These are phyloP conservation scores for Drosophila ogumai DNA, from an alignment of 1,140 invertebrate genomes.

Conservation along the genomic window DNA sequence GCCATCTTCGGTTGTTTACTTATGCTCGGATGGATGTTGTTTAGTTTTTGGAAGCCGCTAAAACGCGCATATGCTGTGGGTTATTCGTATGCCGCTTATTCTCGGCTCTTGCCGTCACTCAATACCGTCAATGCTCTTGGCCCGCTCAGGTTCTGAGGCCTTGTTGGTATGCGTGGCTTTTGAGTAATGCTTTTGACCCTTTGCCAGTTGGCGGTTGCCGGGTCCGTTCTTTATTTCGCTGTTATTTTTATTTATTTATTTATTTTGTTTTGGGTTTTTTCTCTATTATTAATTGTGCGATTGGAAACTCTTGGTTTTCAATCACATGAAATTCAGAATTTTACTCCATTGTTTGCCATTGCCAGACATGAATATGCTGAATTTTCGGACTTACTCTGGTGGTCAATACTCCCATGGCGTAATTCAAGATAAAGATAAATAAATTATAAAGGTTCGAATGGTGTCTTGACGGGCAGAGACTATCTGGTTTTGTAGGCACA, in stretches of 20 bases:
- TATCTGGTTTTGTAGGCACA: conserved; percentile 76
- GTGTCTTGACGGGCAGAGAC: conserved; percentile 47
- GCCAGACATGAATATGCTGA: conserved; percentile 80
- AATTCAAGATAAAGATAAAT: conserved; percentile 84
- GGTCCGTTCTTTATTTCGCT: conserved; percentile 50
- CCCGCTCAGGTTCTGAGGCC: conserved; percentile 8
- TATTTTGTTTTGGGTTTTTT: conserved; percentile 48
- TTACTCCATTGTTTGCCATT: conserved; percentile 72
- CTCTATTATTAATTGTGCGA: conserved; percentile 65
- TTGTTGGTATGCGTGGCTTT: conserved; percentile 41
- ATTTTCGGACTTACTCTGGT: conserved; percentile 81
- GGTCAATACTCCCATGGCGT: conserved; percentile 84
- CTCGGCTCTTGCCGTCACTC: conserved; percentile 54
- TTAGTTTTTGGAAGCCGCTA: conserved; percentile 21
- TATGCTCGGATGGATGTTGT: conserved; percentile 16
- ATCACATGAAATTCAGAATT: conserved; percentile 74
- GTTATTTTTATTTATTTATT: conserved; percentile 61
- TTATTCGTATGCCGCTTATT: conserved; percentile 28
- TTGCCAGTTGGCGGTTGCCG: conserved; percentile 32
- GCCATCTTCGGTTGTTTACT: conserved; percentile 20
- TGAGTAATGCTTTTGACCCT: conserved; percentile 53
- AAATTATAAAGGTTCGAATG: conserved; percentile 80
- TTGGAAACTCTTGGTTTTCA: conserved; percentile 69
- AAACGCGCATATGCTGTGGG: conserved; percentile 36
- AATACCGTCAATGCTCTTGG: conserved; percentile 44